Conservation (phyloP, 2,888 invertebrate species). For the Mythimna albipuncta region DNA sequence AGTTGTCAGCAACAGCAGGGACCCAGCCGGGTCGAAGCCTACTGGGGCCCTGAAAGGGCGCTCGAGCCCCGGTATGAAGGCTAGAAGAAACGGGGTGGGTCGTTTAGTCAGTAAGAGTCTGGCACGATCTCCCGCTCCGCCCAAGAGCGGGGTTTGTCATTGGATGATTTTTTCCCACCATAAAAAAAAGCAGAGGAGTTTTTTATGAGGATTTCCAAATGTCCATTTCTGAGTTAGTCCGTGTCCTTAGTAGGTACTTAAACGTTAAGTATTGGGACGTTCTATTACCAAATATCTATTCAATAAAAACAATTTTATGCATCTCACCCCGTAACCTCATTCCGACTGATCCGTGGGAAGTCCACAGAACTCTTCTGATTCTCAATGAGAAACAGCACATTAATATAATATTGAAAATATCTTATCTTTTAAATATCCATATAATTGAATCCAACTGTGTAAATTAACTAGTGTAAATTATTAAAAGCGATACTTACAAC, state of each 20-base stretch:
- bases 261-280: neutral
- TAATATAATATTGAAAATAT: conserved; percentile 36
- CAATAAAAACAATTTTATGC: neutral
- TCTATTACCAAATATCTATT: neutral
- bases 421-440: conserved; percentile 28
- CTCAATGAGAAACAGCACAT: conserved; percentile 18
- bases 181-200: no score
- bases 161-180: no score
- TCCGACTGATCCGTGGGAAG: conserved; percentile 15
- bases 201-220: neutral
- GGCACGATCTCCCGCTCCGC: no score
- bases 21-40: no score
- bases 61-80: no score
- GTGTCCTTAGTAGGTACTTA: neutral
- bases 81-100: no score
- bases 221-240: neutral
- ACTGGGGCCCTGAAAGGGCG: no score
- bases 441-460: conserved; percentile 61
- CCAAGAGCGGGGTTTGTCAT: no score
- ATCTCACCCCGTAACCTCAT: neutral
- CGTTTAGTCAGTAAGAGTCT: no score
- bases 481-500: conserved; percentile 54
- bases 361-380: neutral
- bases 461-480: conserved; percentile 57
- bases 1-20: no score